Evolutionary conservation across 2,797 vertebrate species (phyloP).

Genomic region (Neoniphon sammara): DNA sequence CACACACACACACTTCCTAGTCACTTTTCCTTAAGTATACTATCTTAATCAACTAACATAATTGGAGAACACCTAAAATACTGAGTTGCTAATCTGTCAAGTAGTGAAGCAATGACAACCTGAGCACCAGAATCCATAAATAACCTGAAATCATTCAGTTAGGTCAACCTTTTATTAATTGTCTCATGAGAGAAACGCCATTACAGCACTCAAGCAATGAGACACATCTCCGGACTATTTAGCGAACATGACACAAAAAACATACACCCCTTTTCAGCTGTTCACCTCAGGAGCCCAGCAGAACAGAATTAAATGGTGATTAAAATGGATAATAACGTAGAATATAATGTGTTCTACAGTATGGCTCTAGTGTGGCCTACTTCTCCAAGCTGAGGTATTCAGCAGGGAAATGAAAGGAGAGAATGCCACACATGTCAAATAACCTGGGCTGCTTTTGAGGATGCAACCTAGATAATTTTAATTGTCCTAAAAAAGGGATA

Average conservation of each 20-base stretch:
- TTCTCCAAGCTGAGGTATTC: constrained; percentile 76
- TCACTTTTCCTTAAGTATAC: constrained; percentile 10
- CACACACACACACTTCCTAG: neutral
- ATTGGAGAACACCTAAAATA: neutral
- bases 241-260: constrained; percentile 12
- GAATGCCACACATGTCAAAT: constrained; percentile 73
- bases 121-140: neutral
- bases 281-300: constrained; percentile 50
- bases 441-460: constrained; percentile 71
- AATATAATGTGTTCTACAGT: constrained; percentile 46
- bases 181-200: constrained; percentile 1
- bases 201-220: constrained; percentile 8
- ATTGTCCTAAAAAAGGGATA: constrained; percentile 75
- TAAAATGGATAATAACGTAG: constrained; percentile 38
- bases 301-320: constrained; percentile 8
- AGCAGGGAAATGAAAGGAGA: constrained; percentile 77
- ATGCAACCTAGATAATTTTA: constrained; percentile 77
- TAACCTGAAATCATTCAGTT: constrained; percentile 6
- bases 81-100: constrained; percentile 1
- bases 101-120: neutral
- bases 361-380: constrained; percentile 73
- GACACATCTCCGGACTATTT: neutral
- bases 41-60: constrained; percentile 16
- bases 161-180: constrained; percentile 12
- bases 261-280: constrained; percentile 15